Base-by-base conservation (phyloP, 1,140 invertebrate species). In the Patella vulgata region DNA sequence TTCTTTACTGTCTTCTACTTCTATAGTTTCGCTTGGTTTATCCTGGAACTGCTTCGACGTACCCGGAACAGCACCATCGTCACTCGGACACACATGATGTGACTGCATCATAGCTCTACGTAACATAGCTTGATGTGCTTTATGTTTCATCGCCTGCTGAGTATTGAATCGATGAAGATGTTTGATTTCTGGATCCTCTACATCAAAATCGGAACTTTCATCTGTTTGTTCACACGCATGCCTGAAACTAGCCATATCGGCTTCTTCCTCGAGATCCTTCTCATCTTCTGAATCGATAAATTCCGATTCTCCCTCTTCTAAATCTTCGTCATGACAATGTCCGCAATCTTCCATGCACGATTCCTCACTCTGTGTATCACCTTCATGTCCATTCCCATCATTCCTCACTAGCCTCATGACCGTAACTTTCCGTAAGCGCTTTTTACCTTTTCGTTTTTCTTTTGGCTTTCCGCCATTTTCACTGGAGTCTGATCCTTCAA, bases 141-240 rank as follows among this genome's bases (percentile, higher is more conserved):
- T 36, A 36, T 14, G 33, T 14, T 36, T 5, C 30, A 14, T 17
- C 40, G 27, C 14, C 40, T 64, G 60, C 33, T 64, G 66, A 36
- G 64, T 66, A 36, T 66, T 69, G 14, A 64, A 59, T 36, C 68
- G 55, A 48, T 59, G 54, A 4, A 68, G 17, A 11, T 39, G 11
- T 4, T 39, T 17, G 23, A 25, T 23, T 27, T 61, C 30, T 19
- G 60, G 48, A n/a, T 74, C 67, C 23, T 73, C 71, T 27, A 70
- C 74, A 21, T 80, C 77, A 56, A 71, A 73, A 6, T 81, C 74
- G 6, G 77, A 76, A 30, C 72, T 73, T 27, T 75, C 75, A n/a
- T 78, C 78, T 67, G 74, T 76, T 30, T 73, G 69, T 25, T 67
- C 48, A 50, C 65, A 62, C 56, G 72, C 11, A 51, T 75, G 71